Evolutionary conservation across 2,113 vertebrate genomes (phyloP), one percentile per base, ranked within the genome.

Genomic region (Petrocephalus zakoni): DNA sequence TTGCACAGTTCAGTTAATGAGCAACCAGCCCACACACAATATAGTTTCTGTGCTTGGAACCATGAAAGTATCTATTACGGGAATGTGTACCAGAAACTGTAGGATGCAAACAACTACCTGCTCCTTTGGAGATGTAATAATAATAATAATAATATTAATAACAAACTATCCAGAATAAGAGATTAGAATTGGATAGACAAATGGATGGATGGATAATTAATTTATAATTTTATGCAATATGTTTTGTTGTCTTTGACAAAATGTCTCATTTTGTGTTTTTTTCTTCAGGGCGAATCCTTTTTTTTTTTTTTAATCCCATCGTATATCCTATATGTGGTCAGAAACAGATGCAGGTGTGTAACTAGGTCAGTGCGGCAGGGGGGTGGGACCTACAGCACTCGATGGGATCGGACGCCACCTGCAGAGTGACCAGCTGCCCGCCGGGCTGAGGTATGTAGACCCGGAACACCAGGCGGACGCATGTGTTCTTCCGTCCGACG

Each of bases 401-500:
- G 0, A 99, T 98, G 25, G 97, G 96, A 87, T 97, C 95, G 0
- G 98, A 99, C 0, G 97, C 96, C 0, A 94, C 96, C 93, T 99
- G 98, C 91, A 99, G 94, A 87, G 97, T 98, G 29, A 97, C 22
- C 10, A 95, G 90, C 46, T 95, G 95, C 19, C 97, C 97, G 0
- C 92, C 95, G 89, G 97, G 83, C 89, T 99, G 96, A 0, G 97
- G 98, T 78, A 99, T 93, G 85, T 99, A 97, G 64, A 99, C 96
- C 0, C 98, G 97, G 92, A 99, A 99, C 37, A 99, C 98, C 68
- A 99, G 94, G 21, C 97, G 95, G 55, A 99, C 98, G 0, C 98
- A 96, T 0, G 98, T 99, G 95, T 99, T 99, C 94, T 99, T 99
- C 56, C 98, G 94, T 7, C 98, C 98, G 0, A 99, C 97, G 92